Percentiles rank a stretch among this genome's conserved stretches.
These are phyloP conservation scores for Bettongia penicillata DNA, from an alignment of 2,113 vertebrate genomes.

Conservation along the genomic window DNA sequence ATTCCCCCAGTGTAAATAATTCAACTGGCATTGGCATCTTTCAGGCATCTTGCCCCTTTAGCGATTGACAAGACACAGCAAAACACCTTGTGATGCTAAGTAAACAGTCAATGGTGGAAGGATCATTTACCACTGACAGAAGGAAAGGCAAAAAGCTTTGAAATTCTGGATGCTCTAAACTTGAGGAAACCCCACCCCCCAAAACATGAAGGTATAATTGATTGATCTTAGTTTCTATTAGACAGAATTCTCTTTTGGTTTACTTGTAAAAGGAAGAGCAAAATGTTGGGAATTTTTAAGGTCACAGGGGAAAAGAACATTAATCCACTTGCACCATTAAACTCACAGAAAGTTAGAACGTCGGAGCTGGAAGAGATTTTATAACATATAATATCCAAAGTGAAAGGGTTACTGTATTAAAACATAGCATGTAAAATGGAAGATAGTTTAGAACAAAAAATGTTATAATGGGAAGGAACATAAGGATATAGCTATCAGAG, in stretches of 20 bases:
- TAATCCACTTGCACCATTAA: background rate
- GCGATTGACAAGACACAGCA: constrained; percentile 7
- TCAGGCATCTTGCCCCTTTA: constrained; percentile 45
- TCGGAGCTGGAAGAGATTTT: background rate
- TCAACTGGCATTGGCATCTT: constrained; percentile 1
- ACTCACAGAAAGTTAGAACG: background rate
- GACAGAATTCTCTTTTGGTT: too few relatives aligned
- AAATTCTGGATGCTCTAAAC: background rate
- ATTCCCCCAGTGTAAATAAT: constrained; percentile 59
- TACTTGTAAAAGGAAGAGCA: background rate
- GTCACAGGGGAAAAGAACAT: background rate
- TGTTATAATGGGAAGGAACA: too few relatives aligned
- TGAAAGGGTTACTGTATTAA: too few relatives aligned
- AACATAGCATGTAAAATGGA: too few relatives aligned
- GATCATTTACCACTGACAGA: background rate
- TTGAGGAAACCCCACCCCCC: background rate
- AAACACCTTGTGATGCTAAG: background rate
- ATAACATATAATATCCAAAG: too few relatives aligned
- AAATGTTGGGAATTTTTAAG: background rate
- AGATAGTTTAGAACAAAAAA: too few relatives aligned
- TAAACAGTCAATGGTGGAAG: background rate
- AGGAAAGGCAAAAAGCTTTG: background rate
- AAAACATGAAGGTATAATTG: background rate
- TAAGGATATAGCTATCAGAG: too few relatives aligned
- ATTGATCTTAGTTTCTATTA: background rate